A percentile compares a stretch with the other conserved stretches of the same genome.
Evolutionary conservation across 2,113 vertebrate genomes (phyloP).

Genomic region (Hippocampus zosterae): DNA sequence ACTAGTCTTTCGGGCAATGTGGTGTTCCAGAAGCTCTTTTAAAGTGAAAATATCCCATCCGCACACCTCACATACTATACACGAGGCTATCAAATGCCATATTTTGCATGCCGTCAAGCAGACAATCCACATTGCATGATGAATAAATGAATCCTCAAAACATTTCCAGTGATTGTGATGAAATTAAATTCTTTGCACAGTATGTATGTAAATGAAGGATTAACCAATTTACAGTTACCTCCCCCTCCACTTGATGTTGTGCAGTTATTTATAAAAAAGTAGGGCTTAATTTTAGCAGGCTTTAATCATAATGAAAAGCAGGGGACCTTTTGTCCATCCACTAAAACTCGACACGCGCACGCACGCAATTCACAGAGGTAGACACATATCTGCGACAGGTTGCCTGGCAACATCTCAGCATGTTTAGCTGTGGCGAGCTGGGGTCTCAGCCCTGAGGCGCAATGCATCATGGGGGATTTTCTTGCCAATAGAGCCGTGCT

Average conservation of each 20-base stretch:
- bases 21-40: too few species aligned
- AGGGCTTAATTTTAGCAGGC: slow-evolving; percentile 38
- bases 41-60: too few species aligned
- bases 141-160: background rate
- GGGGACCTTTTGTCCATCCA: slow-evolving; percentile 36
- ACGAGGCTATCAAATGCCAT: too few species aligned
- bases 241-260: slow-evolving; percentile 7
- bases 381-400: slow-evolving; percentile 51
- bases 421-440: slow-evolving; percentile 52
- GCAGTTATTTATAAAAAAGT: slow-evolving; percentile 17
- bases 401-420: slow-evolving; percentile 66
- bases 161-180: background rate
- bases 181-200: background rate
- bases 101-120: too few species aligned
- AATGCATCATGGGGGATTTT: slow-evolving; percentile 60
- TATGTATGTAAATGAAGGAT: background rate
- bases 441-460: slow-evolving; percentile 57
- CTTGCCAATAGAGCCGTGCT: slow-evolving; percentile 29
- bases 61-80: too few species aligned
- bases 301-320: slow-evolving; percentile 43
- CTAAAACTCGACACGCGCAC: slow-evolving; percentile 10
- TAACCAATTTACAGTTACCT: background rate
- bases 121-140: background rate
- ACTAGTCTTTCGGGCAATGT: too few species aligned
- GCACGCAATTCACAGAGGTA: slow-evolving; percentile 39